These are phyloP conservation scores for Nothocercus nigrocapillus DNA, from an alignment of 2,113 vertebrate species.

Conservation along the genomic window DNA sequence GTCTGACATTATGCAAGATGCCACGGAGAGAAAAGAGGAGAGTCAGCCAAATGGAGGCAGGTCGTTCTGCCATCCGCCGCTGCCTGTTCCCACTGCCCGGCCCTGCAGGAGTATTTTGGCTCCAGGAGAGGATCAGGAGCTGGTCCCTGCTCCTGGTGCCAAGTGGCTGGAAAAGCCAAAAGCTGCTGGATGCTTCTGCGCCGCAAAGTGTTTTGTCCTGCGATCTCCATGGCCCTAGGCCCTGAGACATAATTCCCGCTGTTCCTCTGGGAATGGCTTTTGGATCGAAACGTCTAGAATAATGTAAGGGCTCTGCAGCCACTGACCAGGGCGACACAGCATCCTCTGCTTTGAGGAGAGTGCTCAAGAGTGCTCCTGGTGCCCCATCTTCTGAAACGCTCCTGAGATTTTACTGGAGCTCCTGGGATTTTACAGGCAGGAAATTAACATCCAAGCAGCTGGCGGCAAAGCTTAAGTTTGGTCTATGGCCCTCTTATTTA, in stretches of 20 bases:
- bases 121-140: not conserved
- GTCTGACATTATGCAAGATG: not conserved
- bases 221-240: rapidly evolving
- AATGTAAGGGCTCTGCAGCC: not conserved
- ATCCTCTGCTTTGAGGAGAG: not conserved
- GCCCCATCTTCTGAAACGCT: not conserved
- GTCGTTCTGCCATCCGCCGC: rapidly evolving
- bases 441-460: not conserved
- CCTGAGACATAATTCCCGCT: not conserved
- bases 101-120: not conserved
- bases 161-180: rapidly evolving
- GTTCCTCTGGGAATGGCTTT: not conserved
- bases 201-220: rapidly evolving
- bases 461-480: rapidly evolving
- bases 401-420: not conserved
- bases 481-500: not conserved
- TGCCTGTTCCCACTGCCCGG: rapidly evolving
- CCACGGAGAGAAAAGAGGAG: not conserved
- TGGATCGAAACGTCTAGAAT: not conserved
- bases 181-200: rapidly evolving
- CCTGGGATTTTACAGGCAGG: too few species aligned
- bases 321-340: not conserved
- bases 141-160: not conserved
- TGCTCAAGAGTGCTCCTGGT: not conserved
- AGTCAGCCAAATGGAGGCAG: not conserved